Evolutionary conservation across 2,113 vertebrate species (phyloP).

Genomic region (Lanius collurio): DNA sequence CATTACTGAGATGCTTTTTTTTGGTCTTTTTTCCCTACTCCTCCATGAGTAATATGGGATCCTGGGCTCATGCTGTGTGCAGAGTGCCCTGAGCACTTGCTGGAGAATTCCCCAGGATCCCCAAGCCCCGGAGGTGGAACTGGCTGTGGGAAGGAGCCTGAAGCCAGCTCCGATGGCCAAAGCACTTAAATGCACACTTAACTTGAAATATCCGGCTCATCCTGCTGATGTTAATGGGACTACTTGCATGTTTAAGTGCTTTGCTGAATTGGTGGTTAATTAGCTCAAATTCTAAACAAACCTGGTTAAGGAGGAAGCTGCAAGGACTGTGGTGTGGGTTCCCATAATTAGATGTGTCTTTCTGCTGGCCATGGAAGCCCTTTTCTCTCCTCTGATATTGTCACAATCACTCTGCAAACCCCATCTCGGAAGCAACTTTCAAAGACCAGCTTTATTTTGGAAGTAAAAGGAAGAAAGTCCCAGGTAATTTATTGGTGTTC

Average conservation of each 20-base stretch:
- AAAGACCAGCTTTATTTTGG: not conserved
- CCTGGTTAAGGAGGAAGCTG: not conserved
- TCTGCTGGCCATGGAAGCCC: not conserved
- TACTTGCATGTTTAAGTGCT: not conserved
- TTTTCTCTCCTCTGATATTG: not conserved
- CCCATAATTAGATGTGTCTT: not conserved
- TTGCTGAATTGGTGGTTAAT: slow-evolving; percentile 15
- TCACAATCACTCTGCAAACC: not conserved
- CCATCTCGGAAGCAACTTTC: not conserved
- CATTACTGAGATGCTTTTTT: not conserved
- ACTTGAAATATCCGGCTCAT: not conserved
- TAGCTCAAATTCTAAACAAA: not conserved
- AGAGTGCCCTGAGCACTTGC: not conserved
- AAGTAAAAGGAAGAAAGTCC: not conserved
- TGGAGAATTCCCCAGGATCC: not conserved
- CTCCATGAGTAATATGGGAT: not conserved
- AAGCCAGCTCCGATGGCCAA: not conserved
- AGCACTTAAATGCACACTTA: not conserved
- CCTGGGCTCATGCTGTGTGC: not conserved
- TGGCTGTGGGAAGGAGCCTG: not conserved
- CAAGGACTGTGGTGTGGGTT: not conserved
- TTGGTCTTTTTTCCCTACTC: not conserved
- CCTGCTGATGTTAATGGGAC: not conserved
- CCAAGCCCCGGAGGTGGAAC: not conserved
- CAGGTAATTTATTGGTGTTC: not conserved